Base-by-base conservation (phyloP, 2,888 invertebrate genomes). In the Tachina lurida region DNA sequence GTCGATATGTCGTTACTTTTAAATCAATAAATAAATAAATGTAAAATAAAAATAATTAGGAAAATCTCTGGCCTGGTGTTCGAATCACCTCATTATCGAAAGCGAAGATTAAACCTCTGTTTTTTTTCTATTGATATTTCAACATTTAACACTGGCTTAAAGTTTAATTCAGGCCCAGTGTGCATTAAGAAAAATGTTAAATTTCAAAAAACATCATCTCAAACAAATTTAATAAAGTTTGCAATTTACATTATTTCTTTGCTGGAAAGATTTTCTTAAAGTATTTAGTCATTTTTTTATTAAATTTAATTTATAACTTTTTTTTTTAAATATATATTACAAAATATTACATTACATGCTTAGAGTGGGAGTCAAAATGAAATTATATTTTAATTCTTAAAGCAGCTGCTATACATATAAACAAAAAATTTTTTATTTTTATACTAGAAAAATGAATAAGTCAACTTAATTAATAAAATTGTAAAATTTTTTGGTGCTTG, bases 401-500 rank as follows among this genome's bases (percentile, higher is more conserved):
- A 71, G 10, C 70, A 58, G 8, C 13, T 41, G 10, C 19, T 58
- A 47, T 17, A n/a, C n/a, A n/a, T n/a, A 47, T 47, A n/a, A 47
- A 45, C 15, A 54, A 54, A 56, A 39, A 7, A 41, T 22, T 2
- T 31, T 31, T 19, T 12, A n/a, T 15, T 49, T 17, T 47, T 7
- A 7, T 31, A 31, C 31, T 31, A 43, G 19, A 62, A 43, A 58
- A 58, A 7, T 12, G 15, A 43, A 9, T 17, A 60, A 47, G 49
- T 4, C 9, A 31, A 31, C 31, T 2, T 31, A 31, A 12, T 47
- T 39, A 19, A 12, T 13, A 52, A 15, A 54, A 22, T 10, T 41
- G 15, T 67, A 0, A 54, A 45, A 58, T 15, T 54, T 19, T n/a
- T 45, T 2, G 56, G 49, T n/a, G 47, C n/a, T 68, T 17, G 90